Base-by-base conservation (phyloP, 2,888 invertebrate genomes). In the Agonopterix alstromeriana region DNA sequence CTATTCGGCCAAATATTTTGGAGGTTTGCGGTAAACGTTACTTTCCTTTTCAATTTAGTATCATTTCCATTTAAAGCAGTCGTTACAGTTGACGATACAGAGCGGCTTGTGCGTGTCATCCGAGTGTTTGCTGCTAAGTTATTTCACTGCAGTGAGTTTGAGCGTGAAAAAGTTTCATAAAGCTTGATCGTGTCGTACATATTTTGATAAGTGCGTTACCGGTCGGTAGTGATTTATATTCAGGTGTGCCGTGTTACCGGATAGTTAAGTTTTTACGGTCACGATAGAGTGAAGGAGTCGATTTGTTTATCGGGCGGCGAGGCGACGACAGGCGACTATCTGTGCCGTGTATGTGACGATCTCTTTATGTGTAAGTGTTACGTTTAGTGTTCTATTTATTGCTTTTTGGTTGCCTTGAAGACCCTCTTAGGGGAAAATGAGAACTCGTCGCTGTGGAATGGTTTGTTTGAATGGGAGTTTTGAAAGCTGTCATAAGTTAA, bases 261-360 rank as follows among this genome's bases (percentile, higher is more conserved):
- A 86, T 85, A 85, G 82, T 86, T 85, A 82, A 82, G 73, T 75
- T 86, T 85, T 85, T 84, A 86, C 70, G 71, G 75, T 72, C 81
- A 73, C 75, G 83, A 85, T 82, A 85, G 74, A 76, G 78, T 78
- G 70, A 78, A 82, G 72, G 69, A 74, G 69, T 70, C 75, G 80
- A 82, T 81, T 82, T 82, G 84, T 84, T 83, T 86, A 87, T 85
- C 82, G 76, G 65, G 62, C 58, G 63, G 58, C 68, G 69, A 77
- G 65, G 80, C 77, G 86, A 75, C 81, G 84, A 86, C 85, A 86
- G 73, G 60, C 78, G 65, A 69, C 70, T 85, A 84, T 84, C 83
- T 70, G 70, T 67, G 8, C 48, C 55, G 38, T 56, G 57, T 72
- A 75, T 78, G 75, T 75, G 69, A 68, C 71, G 73, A 80, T 78